phyloP scores from a whole-genome alignment of 2,113 vertebrate species.

The Burhinus bistriatus region DNA sequence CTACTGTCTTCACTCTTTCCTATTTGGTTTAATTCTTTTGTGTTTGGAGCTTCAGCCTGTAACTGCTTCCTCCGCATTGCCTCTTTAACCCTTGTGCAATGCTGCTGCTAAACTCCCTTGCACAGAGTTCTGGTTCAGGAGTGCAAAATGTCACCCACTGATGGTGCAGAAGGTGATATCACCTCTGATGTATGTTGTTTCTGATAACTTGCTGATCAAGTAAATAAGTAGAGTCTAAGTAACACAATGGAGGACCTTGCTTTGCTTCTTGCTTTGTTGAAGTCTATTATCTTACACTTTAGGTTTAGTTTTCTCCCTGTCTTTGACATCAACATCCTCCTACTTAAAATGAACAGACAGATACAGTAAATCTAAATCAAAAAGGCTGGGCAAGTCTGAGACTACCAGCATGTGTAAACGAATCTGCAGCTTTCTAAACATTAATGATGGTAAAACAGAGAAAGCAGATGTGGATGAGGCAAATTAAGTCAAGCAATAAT shows the following conservation, averaged over 20 bases:
- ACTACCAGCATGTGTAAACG: background rate
- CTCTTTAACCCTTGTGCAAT: background rate
- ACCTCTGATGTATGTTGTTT: background rate
- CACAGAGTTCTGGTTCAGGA: background rate
- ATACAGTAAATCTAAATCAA: background rate
- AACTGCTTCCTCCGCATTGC: background rate
- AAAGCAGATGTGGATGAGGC: background rate
- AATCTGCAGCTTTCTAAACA: background rate
- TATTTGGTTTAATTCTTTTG: background rate
- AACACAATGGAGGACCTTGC: rapidly evolving
- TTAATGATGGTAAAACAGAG: background rate
- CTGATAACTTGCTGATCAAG: background rate
- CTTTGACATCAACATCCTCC: background rate
- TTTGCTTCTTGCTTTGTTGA: background rate
- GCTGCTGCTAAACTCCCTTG: background rate
- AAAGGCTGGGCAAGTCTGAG: background rate
- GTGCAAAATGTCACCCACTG: background rate
- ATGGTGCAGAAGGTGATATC: background rate
- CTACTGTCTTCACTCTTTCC: background rate
- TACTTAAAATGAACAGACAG: background rate
- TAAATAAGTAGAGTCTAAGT: background rate
- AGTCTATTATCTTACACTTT: background rate
- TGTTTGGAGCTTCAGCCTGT: background rate
- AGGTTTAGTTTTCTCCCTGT: background rate
- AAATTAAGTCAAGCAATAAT: background rate